Percentiles rank a stretch among this genome's conserved stretches.
Conservation (phyloP, 1,140 invertebrate species). For the Drosophila watanabei region DNA sequence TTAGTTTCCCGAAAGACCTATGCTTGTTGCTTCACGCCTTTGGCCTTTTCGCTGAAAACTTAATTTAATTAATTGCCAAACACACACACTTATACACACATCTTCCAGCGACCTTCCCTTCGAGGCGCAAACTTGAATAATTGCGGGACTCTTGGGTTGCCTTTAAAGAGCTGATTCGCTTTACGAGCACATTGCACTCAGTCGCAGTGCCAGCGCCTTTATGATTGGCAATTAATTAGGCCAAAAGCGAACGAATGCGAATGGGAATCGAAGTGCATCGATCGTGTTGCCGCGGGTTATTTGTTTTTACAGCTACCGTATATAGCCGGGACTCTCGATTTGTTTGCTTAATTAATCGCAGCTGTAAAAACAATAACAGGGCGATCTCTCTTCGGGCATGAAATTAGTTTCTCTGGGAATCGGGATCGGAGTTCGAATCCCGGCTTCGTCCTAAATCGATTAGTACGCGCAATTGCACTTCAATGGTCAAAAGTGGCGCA, state of each 20-base stretch:
- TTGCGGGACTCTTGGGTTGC: constrained; percentile 63
- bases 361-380: constrained; percentile 75
- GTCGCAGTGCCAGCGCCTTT: constrained; percentile 48
- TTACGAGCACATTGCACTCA: constrained; percentile 62
- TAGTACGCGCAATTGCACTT: constrained; percentile 78
- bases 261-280: constrained; percentile 33
- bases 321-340: constrained; percentile 65
- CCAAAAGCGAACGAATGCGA: constrained; percentile 72
- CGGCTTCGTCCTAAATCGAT: constrained; percentile 56
- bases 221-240: constrained; percentile 83
- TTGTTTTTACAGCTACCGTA: constrained; percentile 82
- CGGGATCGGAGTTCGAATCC: not conserved
- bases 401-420: constrained; percentile 51
- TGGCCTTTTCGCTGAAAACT: constrained; percentile 80
- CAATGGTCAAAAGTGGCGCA: constrained; percentile 74
- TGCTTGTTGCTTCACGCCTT: constrained; percentile 74
- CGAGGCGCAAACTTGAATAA: constrained; percentile 82
- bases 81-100: constrained; percentile 48
- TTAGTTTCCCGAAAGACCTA: not conserved
- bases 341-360: constrained; percentile 84
- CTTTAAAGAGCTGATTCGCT: constrained; percentile 78
- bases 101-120: constrained; percentile 37
- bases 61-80: constrained; percentile 84
- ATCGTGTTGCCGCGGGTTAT: constrained; percentile 62
- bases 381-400: constrained; percentile 41